Conservation (phyloP, 2,113 vertebrate species). For the Amblyopsis rosae region DNA sequence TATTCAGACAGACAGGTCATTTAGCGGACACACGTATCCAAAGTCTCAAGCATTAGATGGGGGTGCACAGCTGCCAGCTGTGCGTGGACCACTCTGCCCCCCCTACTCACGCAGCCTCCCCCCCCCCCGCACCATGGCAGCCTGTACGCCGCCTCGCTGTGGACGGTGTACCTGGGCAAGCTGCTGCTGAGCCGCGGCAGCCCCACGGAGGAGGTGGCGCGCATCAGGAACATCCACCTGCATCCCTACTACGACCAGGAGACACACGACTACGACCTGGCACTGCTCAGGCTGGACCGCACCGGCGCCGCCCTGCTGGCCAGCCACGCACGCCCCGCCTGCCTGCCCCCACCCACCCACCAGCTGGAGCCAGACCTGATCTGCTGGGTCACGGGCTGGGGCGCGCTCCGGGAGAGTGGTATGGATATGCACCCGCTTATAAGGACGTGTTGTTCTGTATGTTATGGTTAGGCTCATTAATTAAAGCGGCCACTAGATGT, state of each 20-base stretch:
- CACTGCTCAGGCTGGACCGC: slow-evolving; percentile 86
- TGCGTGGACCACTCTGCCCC: background rate
- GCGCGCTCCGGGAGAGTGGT: slow-evolving; percentile 84
- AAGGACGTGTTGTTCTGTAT: too few relatives aligned
- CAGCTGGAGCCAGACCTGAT: slow-evolving; percentile 82
- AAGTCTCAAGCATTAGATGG: too few relatives aligned
- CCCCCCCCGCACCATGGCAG: slow-evolving; percentile 57
- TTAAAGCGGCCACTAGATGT: too few relatives aligned
- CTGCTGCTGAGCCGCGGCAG: slow-evolving; percentile 77
- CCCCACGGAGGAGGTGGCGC: slow-evolving; percentile 82
- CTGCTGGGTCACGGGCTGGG: slow-evolving; percentile 97
- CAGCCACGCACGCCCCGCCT: slow-evolving; percentile 78
- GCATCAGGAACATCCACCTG: slow-evolving; percentile 82
- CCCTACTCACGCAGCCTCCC: background rate
- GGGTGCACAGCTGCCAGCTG: too few relatives aligned
- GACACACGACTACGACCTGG: slow-evolving; percentile 89
- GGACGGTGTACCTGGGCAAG: slow-evolving; percentile 90
- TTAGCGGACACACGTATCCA: too few relatives aligned
- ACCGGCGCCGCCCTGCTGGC: slow-evolving; percentile 61
- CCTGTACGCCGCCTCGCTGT: slow-evolving; percentile 79
- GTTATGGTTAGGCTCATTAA: too few relatives aligned
- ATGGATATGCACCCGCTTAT: slow-evolving; percentile 23
- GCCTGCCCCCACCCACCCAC: slow-evolving; percentile 85
- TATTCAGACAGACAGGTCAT: too few relatives aligned
- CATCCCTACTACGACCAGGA: slow-evolving; percentile 89